Evolutionary conservation across 2,797 vertebrate species (phyloP), one percentile per base, ranked within the genome.

Genomic region (Chelonia mydas): DNA sequence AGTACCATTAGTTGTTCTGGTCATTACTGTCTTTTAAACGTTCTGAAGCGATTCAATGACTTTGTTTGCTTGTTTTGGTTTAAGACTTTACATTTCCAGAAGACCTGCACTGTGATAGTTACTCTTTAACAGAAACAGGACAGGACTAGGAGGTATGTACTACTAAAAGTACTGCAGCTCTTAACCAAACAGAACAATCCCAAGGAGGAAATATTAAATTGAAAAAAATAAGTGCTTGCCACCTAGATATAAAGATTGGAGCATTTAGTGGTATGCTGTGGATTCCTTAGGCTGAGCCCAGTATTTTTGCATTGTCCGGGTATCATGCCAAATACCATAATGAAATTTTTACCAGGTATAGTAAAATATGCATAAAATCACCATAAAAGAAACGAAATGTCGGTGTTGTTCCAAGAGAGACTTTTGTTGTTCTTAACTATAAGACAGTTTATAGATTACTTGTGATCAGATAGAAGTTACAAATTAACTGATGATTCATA

Each of bases 401-500:
- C 87, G 65, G 45, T 49, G 57, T 90, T 90, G 78, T 92, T 96
- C 89, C 68, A 27, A 83, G 31, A 83, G 86, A 92, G 82, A 79
- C 88, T 95, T 81, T 92, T 86, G 5, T 50, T 54, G 74, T 87
- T 97, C 76, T 92, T 94, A 89, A 91, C 94, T 90, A 61, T 95
- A 97, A 96, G 96, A 96, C 84, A 5, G 96, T 87, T 96, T 97
- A 86, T 31, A 98, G 97, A 96, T 97, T 97, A 97, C 93, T 96
- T 95, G 87, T 95, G 97, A 97, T 97, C 96, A 95, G 88, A 90
- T 91, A 47, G 4, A 93, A 95, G 96, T 98, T 98, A 97, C 49
- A 90, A 93, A 97, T 98, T 97, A 97, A 97, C 96, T 92, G 76
- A 94, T 97, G 92, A 97, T 91, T 97, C 95, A 97, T 90, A 87